Evolutionary conservation across 2,888 invertebrate species (phyloP), one percentile per base, ranked within the genome.

Genomic region (Lamellibrachia columna): DNA sequence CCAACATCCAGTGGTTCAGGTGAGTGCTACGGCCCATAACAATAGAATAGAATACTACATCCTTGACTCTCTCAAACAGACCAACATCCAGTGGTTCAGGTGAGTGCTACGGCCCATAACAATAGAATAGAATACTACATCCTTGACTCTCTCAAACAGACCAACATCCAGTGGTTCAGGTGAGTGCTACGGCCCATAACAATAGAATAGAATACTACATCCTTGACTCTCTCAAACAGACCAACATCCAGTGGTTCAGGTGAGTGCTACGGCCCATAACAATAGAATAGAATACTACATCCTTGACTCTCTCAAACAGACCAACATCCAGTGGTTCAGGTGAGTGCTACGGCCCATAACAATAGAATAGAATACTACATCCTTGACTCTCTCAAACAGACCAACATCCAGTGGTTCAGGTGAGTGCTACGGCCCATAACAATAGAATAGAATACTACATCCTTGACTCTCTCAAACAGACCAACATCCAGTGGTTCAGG

Each of bases 1-100:
- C 99, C 0, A 99, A 99, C 96, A 99, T 99, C 95, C 99, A 99
- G 96, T 99, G 99, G 99, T 99, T 99, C 96, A 96, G 96, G 96
- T 96, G 93, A 93, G 93, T 92, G n/a, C 15, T 2, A 75, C 40
- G 53, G n/a, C 91, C 40, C 40, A 4, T 3, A 52, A 7, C 40
- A 40, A 40, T 40, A 40, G 40, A 40, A 52, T n/a, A n/a, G n/a
- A n/a, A n/a, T n/a, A 99, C 97, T 99, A 99, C 96, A 99, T 99
- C 94, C 97, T 99, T 93, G 99, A 99, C 97, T 99, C 99, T 0
- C 99, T 99, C 98, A 99, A 99, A 0, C 99, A 99, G 96, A 98
- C 99, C 0, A 99, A 99, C 96, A 99, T 99, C 95, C 99, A 99
- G 96, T 99, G 99, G 99, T 99, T 99, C 96, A 96, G 96, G 96